Conservation (phyloP, 2,797 vertebrate genomes). For the Melopsittacus undulatus region DNA sequence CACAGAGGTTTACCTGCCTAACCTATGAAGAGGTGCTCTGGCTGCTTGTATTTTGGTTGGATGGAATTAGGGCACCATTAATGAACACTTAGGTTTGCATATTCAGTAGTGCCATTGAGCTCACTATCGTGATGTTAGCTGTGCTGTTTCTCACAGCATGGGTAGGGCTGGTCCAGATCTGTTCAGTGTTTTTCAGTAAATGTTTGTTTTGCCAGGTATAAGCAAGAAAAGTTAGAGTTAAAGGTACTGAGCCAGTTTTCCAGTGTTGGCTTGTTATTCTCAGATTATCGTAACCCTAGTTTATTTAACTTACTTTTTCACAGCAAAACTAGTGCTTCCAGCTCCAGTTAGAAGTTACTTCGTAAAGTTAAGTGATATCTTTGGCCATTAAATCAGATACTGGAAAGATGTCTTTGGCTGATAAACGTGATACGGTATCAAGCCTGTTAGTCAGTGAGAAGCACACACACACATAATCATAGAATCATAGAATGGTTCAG, state of each 20-base stretch:
- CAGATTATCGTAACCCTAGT: not conserved
- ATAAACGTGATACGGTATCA: rapidly evolving
- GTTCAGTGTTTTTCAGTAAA: not conserved
- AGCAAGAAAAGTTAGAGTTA: not conserved
- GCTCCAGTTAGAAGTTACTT: not conserved
- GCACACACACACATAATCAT: not conserved
- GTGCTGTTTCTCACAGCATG: not conserved
- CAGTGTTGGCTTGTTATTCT: not conserved
- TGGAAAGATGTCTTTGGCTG: not conserved
- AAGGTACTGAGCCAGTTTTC: not conserved
- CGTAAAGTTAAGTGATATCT: not conserved
- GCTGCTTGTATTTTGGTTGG: not conserved
- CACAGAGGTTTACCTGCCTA: not conserved
- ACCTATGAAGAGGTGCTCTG: not conserved
- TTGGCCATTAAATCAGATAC: not conserved
- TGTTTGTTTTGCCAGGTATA: not conserved
- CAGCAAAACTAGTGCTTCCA: not conserved
- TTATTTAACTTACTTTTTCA: not conserved
- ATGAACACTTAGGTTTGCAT: not conserved
- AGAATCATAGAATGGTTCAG: not conserved
- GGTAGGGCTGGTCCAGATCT: not conserved
- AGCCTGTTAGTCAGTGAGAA: not conserved
- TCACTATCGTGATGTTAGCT: rapidly evolving
- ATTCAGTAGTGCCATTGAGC: not conserved
- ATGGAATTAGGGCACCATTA: not conserved